Percentiles rank a stretch among this genome's conserved stretches.
phyloP scores from a whole-genome alignment of 2,113 vertebrate genomes.

The Romanogobio albipinnatus region DNA sequence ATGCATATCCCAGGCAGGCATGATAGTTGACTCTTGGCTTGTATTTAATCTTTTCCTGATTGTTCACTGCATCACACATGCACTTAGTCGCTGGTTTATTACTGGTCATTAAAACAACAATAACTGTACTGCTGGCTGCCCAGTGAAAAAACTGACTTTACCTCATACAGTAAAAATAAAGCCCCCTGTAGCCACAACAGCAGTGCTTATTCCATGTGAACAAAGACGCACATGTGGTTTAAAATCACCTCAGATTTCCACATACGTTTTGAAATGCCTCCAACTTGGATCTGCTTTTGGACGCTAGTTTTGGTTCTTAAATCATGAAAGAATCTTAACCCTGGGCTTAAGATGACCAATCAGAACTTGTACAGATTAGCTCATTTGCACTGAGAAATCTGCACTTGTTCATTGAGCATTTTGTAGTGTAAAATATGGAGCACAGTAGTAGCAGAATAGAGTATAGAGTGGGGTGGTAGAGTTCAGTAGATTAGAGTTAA shows the following conservation, averaged over 20 bases:
- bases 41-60: neutral
- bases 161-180: constrained; percentile 19
- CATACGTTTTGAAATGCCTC: constrained; percentile 10
- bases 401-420: neutral
- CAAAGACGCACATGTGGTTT: neutral
- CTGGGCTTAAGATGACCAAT: neutral
- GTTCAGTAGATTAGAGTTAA: neutral
- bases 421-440: neutral
- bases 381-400: neutral
- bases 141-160: neutral
- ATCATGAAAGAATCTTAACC: neutral
- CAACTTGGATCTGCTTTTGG: neutral
- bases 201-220: neutral
- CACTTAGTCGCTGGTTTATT: constrained; percentile 11
- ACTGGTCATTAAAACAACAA: constrained; percentile 25
- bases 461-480: neutral
- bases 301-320: neutral
- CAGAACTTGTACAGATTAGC: neutral
- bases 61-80: neutral
- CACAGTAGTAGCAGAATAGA: neutral
- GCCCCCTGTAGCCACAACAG: neutral
- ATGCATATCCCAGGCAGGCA: neutral
- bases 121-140: constrained; percentile 26
- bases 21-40: neutral
- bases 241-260: neutral